Base-by-base conservation (phyloP, 2,797 vertebrate species). In the Aplochiton taeniatus region DNA sequence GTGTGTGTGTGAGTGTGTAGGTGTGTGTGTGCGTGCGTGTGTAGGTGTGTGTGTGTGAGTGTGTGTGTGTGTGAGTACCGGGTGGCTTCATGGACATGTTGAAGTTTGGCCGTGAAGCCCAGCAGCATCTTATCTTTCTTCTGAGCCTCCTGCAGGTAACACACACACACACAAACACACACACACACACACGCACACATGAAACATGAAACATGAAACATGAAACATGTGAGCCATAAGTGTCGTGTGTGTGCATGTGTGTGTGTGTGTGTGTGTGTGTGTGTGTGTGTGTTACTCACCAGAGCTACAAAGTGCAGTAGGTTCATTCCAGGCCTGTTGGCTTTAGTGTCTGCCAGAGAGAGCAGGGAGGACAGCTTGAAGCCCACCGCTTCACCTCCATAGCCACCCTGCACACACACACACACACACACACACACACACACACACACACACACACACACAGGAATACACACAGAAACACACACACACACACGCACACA, bases 311-410 rank as follows among this genome's bases (percentile, higher is more conserved):
- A 97, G 88, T 98, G 96, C 76, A 98, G 90, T 81, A 98, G 93
- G 78, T 93, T 97, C 95, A 98, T 95, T 47, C 96, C 96, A 12
- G 95, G 96, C 72, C 93, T 97, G 88, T 98, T 98, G 74, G 96
- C 94, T 84, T 95, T 98, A 12, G 95, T 98, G 82, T 98, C 95
- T 0, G 95, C 94, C 78, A 98, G 87, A 76, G 95, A 94, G 68
- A 96, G 93, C 72, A 98, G 92, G 4, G 96, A 98, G 0, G 96
- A 96, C 69, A 98, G 87, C 71, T 95, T 96, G 90, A 98, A 98
- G 56, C 95, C 96, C 61, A 95, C 94, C 0, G 95, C 96, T 17
- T 96, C 95, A 75, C 95, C 96, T 55, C 94, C 94, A 68, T 93
- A 95, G 9, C 95, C 93, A 78, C 95, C 96, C 96, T 98, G 81